Evolutionary conservation across 2,888 invertebrate genomes (phyloP), one percentile per base, ranked within the genome.

Genomic region (Caenorhabditis macrosperma): DNA sequence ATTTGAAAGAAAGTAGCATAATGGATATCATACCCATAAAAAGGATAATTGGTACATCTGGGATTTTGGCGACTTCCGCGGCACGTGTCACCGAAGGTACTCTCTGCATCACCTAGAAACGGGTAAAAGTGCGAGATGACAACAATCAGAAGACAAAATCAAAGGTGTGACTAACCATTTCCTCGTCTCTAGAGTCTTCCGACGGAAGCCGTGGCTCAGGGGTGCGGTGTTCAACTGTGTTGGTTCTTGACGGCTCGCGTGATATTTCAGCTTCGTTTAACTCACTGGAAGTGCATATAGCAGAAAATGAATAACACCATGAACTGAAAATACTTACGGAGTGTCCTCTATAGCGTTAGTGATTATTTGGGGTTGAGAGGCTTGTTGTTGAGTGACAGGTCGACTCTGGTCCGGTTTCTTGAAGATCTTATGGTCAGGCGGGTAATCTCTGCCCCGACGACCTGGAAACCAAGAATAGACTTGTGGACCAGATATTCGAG

Each of bases 11-110:
- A 61, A 6, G n/a, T 0, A 48, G 15, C 26, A 33, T 1, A 50
- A 26, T 20, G n/a, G n/a, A 4, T 50, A 12, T 15, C 83, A 26
- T 54, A 89, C 89, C 90, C 86, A 90, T 90, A 63, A 90, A 90
- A 4, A 90, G 78, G 44, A 90, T 85, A 17, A 90, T 83, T 7
- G 90, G 90, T 9, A 90, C 90, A 77, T 88, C 82, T n/a, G 88
- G 87, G 26, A 90, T 88, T 33, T 81, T 67, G 3, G 88, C 89
- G 24, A 84, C 85, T 64, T 88, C 87, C 4, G 89, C 89, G 1
- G 90, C 90, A 44, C 86, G 81, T n/a, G 86, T 86, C 3, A 90
- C 88, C 1, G 90, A 90, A 0, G 88, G 85, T 2, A 81, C 80
- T 12, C 88, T 78, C 10, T 83, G 83, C 20, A 80, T 54, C n/a